These are phyloP conservation scores for Yponomeuta malinellus DNA, from an alignment of 2,888 invertebrate species.

Conservation along the genomic window DNA sequence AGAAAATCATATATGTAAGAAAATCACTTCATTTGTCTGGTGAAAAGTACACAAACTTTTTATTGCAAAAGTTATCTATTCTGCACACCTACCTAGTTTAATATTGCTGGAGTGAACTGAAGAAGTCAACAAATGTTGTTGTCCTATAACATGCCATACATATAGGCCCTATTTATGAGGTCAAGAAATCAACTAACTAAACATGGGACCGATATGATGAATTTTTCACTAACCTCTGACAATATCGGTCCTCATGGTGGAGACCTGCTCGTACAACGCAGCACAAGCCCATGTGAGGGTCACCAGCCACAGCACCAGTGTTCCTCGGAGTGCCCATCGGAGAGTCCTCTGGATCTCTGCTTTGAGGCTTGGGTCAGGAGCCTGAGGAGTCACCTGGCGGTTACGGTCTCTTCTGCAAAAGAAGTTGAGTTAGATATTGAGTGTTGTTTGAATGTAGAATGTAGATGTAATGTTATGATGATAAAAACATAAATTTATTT, in stretches of 20 bases:
- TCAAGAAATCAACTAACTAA: no score
- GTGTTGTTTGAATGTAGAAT: background rate
- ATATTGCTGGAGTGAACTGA: no score
- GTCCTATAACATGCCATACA: no score
- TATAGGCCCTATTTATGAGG: no score
- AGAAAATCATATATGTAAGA: no score
- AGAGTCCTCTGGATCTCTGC: slow-evolving; percentile 58
- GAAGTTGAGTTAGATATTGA: slow-evolving; percentile 10
- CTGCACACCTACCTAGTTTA: no score
- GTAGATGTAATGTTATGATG: background rate
- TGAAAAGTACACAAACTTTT: no score
- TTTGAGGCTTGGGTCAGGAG: slow-evolving; percentile 46
- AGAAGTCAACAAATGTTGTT: no score
- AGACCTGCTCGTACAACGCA: slow-evolving; percentile 61
- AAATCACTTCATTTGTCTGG: no score
- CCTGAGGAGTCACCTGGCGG: slow-evolving; percentile 29
- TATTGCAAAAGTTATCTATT: no score
- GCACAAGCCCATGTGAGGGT: slow-evolving; percentile 71
- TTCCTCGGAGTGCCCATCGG: slow-evolving; percentile 60
- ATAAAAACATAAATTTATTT: no score
- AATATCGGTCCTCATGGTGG: slow-evolving; percentile 52
- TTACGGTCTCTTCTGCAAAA: slow-evolving; percentile 54
- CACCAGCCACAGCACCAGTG: slow-evolving; percentile 60
- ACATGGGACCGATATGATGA: no score
- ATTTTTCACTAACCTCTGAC: slow-evolving; percentile 41